phyloP scores from a whole-genome alignment of 2,888 invertebrate species.

The Quadriops clusia region DNA sequence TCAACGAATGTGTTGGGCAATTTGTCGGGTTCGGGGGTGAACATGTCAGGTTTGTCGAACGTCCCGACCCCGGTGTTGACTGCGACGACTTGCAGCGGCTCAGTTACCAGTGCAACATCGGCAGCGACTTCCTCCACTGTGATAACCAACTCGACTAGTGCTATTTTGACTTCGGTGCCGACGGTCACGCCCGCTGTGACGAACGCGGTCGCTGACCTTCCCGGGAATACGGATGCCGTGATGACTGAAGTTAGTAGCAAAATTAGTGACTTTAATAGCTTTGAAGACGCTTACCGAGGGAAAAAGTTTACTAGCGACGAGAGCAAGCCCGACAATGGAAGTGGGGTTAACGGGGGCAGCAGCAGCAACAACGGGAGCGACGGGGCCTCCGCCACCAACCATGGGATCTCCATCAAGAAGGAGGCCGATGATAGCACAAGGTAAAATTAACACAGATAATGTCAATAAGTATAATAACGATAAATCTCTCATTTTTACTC shows the following conservation, averaged over 20 bases:
- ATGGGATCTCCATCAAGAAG: constrained; percentile 17
- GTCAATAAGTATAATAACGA: background rate
- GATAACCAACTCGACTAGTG: constrained; percentile 21
- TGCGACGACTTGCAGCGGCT: constrained; percentile 23
- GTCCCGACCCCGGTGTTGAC: constrained; percentile 7
- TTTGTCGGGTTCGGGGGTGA: too few relatives aligned
- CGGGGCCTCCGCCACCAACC: constrained; percentile 4
- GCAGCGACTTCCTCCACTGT: constrained; percentile 21
- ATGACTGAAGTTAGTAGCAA: constrained; percentile 12
- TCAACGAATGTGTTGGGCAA: too few relatives aligned
- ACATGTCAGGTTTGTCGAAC: too few relatives aligned
- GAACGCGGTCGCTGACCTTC: constrained; percentile 8
- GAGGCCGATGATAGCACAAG: background rate
- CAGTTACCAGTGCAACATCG: constrained; percentile 23
- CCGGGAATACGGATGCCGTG: constrained; percentile 10
- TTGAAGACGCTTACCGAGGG: too few relatives aligned
- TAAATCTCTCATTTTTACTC: background rate
- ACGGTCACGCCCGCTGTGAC: constrained; percentile 26
- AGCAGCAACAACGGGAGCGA: constrained; percentile 4
- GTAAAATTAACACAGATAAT: background rate
- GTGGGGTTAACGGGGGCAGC: constrained; percentile 5
- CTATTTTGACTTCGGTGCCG: constrained; percentile 22
- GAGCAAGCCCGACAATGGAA: constrained; percentile 11
- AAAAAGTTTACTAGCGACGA: too few relatives aligned
- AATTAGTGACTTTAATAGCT: too few relatives aligned